Conservation (phyloP, 2,113 vertebrate genomes). For the Platysteira castanea region DNA sequence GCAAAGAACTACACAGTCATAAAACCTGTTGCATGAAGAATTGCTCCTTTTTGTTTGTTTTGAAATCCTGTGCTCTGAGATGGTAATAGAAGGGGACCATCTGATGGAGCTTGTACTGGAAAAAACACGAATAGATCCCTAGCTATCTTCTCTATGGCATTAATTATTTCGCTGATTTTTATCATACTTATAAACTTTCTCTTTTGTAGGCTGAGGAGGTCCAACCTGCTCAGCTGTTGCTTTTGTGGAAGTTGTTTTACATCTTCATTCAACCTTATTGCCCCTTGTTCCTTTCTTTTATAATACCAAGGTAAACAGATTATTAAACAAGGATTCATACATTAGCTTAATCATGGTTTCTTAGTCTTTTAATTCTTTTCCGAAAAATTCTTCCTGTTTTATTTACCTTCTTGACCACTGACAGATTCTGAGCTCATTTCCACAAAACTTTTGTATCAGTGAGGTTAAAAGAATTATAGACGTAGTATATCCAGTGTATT, state of each 20-base stretch:
- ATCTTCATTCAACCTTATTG: background rate
- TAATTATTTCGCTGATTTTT: background rate
- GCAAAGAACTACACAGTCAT: background rate
- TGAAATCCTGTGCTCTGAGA: background rate
- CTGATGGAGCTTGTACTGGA: background rate
- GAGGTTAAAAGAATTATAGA: constrained; percentile 18
- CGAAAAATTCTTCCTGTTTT: background rate
- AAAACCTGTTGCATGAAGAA: background rate
- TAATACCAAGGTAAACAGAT: background rate
- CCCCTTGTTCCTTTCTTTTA: background rate
- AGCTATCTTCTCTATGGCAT: background rate
- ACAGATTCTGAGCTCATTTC: background rate
- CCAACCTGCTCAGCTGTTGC: background rate
- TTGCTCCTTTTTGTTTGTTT: background rate
- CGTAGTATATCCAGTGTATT: background rate
- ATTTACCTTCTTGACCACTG: background rate
- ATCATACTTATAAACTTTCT: background rate
- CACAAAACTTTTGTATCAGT: background rate
- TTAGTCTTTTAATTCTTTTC: background rate
- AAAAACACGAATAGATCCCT: background rate
- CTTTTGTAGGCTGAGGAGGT: background rate
- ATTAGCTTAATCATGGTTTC: background rate
- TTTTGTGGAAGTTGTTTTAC: background rate
- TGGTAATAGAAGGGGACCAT: background rate
- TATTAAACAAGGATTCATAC: background rate